phyloP scores from a whole-genome alignment of 1,140 invertebrate genomes.

The Zaprionus camerounensis region DNA sequence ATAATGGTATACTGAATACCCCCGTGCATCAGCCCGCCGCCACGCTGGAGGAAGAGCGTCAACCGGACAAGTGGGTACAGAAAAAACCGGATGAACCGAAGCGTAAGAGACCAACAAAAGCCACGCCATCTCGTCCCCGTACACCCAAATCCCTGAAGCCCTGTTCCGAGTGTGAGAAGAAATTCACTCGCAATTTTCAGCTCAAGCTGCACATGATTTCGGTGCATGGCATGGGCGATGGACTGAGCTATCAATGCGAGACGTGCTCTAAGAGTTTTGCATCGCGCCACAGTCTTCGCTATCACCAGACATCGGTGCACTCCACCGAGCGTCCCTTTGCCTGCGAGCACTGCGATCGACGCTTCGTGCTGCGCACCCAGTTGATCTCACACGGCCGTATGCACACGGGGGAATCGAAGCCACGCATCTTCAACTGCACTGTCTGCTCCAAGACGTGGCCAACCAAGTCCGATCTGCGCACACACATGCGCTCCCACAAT shows the following conservation, averaged over 20 bases:
- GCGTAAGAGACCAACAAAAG: conserved; percentile 11
- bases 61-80: neutral
- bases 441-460: conserved; percentile 71
- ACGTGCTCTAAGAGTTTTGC: conserved; percentile 71
- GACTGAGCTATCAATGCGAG: conserved; percentile 69
- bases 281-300: conserved; percentile 73
- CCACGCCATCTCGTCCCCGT: conserved; percentile 13
- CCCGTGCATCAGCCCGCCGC: conserved; percentile 50
- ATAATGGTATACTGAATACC: conserved; percentile 56
- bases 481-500: conserved; percentile 77
- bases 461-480: conserved; percentile 73
- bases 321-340: conserved; percentile 84
- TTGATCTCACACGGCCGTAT: conserved; percentile 83
- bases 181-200: conserved; percentile 79
- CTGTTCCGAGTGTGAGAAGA: conserved; percentile 73
- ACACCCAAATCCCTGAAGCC: conserved; percentile 54
- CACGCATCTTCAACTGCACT: conserved; percentile 63
- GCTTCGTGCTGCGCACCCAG: conserved; percentile 85
- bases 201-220: conserved; percentile 75
- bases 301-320: conserved; percentile 81
- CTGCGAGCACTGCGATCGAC: conserved; percentile 84
- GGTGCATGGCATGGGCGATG: conserved; percentile 68
- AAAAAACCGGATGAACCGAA: conserved; percentile 9
- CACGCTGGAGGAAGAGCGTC: neutral
- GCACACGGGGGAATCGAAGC: conserved; percentile 83